A percentile compares a stretch with the other conserved stretches of the same genome.
Conservation (phyloP, 2,888 invertebrate genomes). For the Parnassius orleans region DNA sequence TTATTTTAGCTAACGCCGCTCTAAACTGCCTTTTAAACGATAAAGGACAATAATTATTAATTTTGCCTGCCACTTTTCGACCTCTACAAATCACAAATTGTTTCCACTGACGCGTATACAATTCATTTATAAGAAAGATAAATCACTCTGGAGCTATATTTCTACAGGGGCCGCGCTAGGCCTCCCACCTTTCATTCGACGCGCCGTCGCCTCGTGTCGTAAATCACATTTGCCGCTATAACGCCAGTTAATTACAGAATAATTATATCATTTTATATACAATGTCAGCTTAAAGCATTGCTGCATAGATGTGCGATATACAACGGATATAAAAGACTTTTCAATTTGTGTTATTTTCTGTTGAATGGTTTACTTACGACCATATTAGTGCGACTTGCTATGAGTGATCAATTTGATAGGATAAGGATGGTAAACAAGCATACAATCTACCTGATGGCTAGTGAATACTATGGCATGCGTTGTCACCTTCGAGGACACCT, state of each 20-base stretch:
- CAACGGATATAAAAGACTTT: not conserved
- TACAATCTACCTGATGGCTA: too few species aligned
- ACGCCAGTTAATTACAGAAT: slow-evolving; percentile 43
- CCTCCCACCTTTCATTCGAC: slow-evolving; percentile 4
- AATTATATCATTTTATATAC: slow-evolving; percentile 43
- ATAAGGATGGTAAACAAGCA: too few species aligned
- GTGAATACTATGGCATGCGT: too few species aligned
- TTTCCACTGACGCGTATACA: slow-evolving; percentile 21
- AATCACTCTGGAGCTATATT: slow-evolving; percentile 9
- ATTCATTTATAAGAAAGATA: slow-evolving; percentile 23
- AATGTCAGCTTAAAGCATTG: slow-evolving; percentile 12
- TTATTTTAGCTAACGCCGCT: not conserved
- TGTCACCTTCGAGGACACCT: too few species aligned
- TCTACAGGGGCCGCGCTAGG: not conserved
- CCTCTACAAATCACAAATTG: slow-evolving; percentile 21
- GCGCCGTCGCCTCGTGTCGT: slow-evolving; percentile 28
- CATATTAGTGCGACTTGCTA: too few species aligned
- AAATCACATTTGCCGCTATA: slow-evolving; percentile 41
- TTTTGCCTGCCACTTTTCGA: slow-evolving; percentile 16
- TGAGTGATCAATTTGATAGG: too few species aligned
- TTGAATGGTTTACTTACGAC: too few species aligned
- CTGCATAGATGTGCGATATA: not conserved
- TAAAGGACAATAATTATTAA: slow-evolving; percentile 16
- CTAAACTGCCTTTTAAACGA: not conserved
- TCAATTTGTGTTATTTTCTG: too few species aligned